Evolutionary conservation across 2,888 invertebrate species (phyloP).

Genomic region (Cheilosia variabilis): DNA sequence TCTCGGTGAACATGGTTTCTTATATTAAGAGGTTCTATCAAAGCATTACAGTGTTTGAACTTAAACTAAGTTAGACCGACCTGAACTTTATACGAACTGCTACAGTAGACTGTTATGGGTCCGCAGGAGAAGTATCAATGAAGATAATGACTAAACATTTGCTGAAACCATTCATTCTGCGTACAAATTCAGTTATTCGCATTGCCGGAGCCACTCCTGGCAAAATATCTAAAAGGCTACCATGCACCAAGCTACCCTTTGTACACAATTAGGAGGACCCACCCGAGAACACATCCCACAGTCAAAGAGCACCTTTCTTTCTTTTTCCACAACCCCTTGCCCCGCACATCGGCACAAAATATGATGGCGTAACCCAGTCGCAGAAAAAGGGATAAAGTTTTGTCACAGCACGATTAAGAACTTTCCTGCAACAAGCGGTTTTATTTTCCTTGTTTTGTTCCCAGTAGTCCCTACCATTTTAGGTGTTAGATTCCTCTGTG

Average conservation of each 20-base stretch:
- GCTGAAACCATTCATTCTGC: not conserved
- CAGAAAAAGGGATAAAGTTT: conserved; percentile 42
- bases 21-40: too few relatives aligned
- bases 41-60: too few relatives aligned
- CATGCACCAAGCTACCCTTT: not conserved
- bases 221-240: not conserved
- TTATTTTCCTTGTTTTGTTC: conserved; percentile 11
- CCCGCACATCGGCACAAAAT: conserved; percentile 31
- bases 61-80: too few relatives aligned
- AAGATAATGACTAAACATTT: too few relatives aligned
- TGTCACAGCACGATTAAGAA: conserved; percentile 44
- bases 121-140: too few relatives aligned
- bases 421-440: conserved; percentile 34
- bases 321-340: not conserved
- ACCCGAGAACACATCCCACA: not conserved
- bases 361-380: conserved; percentile 15
- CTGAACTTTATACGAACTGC: too few relatives aligned
- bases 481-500: conserved; percentile 52
- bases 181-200: not conserved
- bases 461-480: conserved; percentile 40
- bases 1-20: too few relatives aligned
- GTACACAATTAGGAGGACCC: conserved; percentile 28
- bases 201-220: not conserved
- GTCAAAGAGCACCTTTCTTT: not conserved
- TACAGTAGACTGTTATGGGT: too few relatives aligned